These are phyloP conservation scores for Metopia argyrocephala DNA, from an alignment of 2,888 invertebrate genomes.

Conservation along the genomic window DNA sequence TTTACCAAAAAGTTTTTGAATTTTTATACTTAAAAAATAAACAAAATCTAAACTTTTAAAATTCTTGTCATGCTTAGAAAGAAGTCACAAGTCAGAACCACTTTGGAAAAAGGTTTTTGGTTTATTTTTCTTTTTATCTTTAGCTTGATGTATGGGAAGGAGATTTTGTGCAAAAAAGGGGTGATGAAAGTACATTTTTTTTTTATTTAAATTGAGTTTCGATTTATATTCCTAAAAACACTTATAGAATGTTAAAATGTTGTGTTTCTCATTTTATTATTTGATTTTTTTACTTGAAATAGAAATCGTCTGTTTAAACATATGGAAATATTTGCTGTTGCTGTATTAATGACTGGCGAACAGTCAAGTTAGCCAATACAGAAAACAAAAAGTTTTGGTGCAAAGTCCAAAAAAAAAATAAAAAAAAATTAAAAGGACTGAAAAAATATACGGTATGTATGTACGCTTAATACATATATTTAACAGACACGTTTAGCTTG, in stretches of 20 bases:
- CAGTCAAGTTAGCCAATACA: too few species aligned
- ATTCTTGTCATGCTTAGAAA: neutral
- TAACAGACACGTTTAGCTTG: conserved; percentile 40
- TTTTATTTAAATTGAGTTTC: conserved; percentile 4
- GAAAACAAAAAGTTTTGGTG: conserved; percentile 6
- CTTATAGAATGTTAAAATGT: conserved; percentile 12
- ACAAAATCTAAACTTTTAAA: neutral
- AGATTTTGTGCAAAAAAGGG: neutral
- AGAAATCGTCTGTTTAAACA: conserved; percentile 24
- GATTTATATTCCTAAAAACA: conserved; percentile 5
- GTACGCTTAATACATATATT: neutral
- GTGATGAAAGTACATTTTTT: conserved; percentile 1
- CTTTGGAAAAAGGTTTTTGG: neutral
- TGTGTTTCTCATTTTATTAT: neutral
- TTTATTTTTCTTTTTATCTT: neutral
- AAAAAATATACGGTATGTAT: neutral
- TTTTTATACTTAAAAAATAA: neutral
- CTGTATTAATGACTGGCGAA: conserved; percentile 20
- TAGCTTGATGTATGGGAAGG: neutral
- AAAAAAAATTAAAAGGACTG: neutral
- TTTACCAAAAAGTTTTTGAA: conserved; percentile 5
- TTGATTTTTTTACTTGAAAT: neutral
- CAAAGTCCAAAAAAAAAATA: conserved; percentile 3
- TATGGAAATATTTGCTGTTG: conserved; percentile 23
- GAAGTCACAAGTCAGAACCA: neutral